A percentile compares a stretch with the other conserved stretches of the same genome.
Evolutionary conservation across 2,888 invertebrate species (phyloP).

Genomic region (Rhamphomyia laevipes): DNA sequence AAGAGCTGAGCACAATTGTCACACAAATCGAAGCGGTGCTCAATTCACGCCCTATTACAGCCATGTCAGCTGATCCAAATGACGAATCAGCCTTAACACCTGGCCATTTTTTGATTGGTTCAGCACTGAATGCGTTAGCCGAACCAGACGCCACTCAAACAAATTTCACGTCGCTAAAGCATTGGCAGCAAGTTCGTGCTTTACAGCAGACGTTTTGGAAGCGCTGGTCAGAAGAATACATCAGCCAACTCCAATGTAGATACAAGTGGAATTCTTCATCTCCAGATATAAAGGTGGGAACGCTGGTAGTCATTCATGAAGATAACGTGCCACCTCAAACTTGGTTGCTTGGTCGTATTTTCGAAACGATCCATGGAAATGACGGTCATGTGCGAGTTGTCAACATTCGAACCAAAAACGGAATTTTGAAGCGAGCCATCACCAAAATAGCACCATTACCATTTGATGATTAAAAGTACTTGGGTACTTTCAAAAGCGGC

Average conservation of each 20-base stretch:
- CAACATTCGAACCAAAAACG: conserved; percentile 5
- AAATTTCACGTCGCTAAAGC: background rate
- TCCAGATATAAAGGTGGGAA: conserved; percentile 2
- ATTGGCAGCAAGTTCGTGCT: conserved; percentile 6
- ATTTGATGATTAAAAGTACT: background rate
- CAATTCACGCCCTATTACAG: too few species aligned
- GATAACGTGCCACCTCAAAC: conserved; percentile 8
- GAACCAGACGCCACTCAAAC: conserved; percentile 1
- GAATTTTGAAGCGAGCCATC: conserved; percentile 1
- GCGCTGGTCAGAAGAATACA: conserved; percentile 6
- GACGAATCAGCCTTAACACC: background rate
- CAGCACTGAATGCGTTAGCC: background rate
- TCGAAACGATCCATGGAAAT: conserved; percentile 1
- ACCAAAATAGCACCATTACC: conserved; percentile 9
- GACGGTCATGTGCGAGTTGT: conserved; percentile 7
- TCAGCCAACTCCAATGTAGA: conserved; percentile 4
- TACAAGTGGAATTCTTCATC: conserved; percentile 8
- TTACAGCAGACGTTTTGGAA: conserved; percentile 8
- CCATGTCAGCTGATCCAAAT: too few species aligned
- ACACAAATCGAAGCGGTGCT: too few species aligned
- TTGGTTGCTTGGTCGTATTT: conserved; percentile 9
- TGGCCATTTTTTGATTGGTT: background rate
- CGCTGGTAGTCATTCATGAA: conserved; percentile 3
- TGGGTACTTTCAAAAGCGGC: background rate
- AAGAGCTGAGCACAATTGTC: too few species aligned